Percentiles rank a stretch among this genome's conserved stretches.
Conservation (phyloP, 2,888 invertebrate species). For the Acronicta leporina region DNA sequence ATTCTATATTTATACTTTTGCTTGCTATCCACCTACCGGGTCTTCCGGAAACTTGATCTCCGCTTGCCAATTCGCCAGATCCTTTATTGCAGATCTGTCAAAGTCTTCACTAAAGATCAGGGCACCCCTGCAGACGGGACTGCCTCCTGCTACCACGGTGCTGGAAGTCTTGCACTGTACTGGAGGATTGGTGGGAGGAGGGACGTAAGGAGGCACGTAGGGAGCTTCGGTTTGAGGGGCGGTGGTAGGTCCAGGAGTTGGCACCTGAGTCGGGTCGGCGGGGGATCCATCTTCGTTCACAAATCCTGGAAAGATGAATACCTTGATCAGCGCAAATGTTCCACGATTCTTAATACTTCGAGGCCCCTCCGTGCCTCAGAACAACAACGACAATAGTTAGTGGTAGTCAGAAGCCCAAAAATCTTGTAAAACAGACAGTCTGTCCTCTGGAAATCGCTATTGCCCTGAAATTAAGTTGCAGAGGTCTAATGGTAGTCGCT, state of each 20-base stretch:
- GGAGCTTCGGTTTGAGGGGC: constrained; percentile 13
- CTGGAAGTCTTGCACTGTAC: constrained; percentile 62
- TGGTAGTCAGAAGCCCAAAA: too few relatives aligned
- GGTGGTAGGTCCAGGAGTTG: constrained; percentile 24
- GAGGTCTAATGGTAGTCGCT: too few relatives aligned
- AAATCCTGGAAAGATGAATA: constrained; percentile 69
- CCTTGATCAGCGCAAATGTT: background rate
- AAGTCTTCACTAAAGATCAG: constrained; percentile 91
- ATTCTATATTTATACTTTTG: background rate
- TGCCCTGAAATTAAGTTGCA: too few relatives aligned
- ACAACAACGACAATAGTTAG: too few relatives aligned
- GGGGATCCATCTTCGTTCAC: constrained; percentile 75
- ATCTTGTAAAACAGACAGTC: too few relatives aligned
- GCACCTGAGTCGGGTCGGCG: constrained; percentile 53
- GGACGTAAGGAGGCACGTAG: constrained; percentile 5
- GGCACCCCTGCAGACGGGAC: constrained; percentile 82
- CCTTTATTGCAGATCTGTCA: constrained; percentile 65
- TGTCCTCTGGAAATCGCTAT: too few relatives aligned
- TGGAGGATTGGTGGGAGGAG: constrained; percentile 42
- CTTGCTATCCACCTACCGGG: constrained; percentile 85
- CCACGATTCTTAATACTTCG: too few relatives aligned
- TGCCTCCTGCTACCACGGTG: constrained; percentile 68
- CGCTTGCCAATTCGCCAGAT: constrained; percentile 82
- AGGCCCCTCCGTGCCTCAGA: too few relatives aligned
- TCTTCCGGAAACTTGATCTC: constrained; percentile 88